Evolutionary conservation across 2,888 invertebrate genomes (phyloP).

Genomic region (Synergus japonicus): DNA sequence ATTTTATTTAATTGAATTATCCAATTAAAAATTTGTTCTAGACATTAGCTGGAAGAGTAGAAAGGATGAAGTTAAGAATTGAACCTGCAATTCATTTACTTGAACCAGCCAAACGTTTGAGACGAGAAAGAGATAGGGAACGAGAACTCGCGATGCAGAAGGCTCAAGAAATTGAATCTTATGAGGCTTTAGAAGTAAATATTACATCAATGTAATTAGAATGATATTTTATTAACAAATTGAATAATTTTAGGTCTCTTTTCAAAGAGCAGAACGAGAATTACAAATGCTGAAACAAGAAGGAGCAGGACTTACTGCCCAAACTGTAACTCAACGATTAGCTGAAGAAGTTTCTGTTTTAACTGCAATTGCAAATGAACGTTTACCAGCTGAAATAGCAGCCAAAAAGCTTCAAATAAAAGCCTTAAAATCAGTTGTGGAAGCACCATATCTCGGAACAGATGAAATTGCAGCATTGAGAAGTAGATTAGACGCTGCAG

Average conservation of each 20-base stretch:
- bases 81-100: constrained; percentile 66
- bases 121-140: constrained; percentile 81
- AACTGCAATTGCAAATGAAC: constrained; percentile 83
- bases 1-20: not conserved
- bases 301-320: constrained; percentile 81
- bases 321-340: constrained; percentile 84
- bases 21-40: constrained; percentile 41
- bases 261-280: constrained; percentile 84
- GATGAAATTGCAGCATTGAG: constrained; percentile 67
- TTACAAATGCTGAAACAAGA: constrained; percentile 81
- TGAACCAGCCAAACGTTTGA: constrained; percentile 76
- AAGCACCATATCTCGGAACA: constrained; percentile 65
- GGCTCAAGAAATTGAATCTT: constrained; percentile 78
- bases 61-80: constrained; percentile 68
- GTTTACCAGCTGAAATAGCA: constrained; percentile 86
- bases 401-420: constrained; percentile 83
- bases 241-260: constrained; percentile 56
- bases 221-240: no score
- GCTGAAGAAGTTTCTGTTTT: constrained; percentile 86
- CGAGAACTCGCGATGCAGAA: constrained; percentile 80
- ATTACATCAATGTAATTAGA: constrained; percentile 54
- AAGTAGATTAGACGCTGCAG: constrained; percentile 77
- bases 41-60: constrained; percentile 66
- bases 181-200: constrained; percentile 64
- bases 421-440: constrained; percentile 80